Conservation (phyloP, 2,113 vertebrate genomes). For the Egretta garzetta region DNA sequence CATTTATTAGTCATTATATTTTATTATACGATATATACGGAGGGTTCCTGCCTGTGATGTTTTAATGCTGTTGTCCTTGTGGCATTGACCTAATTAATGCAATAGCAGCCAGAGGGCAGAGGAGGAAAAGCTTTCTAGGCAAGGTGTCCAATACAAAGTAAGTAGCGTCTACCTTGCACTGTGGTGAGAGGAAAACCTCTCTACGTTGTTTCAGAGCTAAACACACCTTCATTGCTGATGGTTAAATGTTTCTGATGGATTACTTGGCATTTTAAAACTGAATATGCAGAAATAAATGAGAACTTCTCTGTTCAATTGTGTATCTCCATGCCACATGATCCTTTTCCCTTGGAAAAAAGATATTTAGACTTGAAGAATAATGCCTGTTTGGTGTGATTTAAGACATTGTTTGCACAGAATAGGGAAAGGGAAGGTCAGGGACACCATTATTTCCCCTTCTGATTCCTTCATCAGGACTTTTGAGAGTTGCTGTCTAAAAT, state of each 20-base stretch:
- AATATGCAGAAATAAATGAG: background rate
- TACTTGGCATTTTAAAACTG: background rate
- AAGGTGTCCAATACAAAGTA: background rate
- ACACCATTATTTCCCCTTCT: background rate
- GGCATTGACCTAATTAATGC: background rate
- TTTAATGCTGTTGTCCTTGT: background rate
- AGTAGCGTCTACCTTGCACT: background rate
- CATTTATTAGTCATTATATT: background rate
- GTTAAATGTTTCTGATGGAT: background rate
- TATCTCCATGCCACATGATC: background rate
- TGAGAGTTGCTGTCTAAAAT: background rate
- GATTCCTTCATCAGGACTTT: background rate
- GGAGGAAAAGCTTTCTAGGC: background rate
- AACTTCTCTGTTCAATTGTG: accelerated
- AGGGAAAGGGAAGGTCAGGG: background rate
- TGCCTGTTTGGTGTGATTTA: background rate
- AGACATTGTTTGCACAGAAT: background rate
- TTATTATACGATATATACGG: background rate
- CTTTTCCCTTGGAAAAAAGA: background rate
- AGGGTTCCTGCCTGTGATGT: background rate
- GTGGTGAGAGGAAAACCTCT: background rate
- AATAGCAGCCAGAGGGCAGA: background rate
- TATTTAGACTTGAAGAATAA: background rate
- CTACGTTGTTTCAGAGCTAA: background rate
- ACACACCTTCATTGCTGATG: background rate